Evolutionary conservation across 2,113 vertebrate species (phyloP), one percentile per base, ranked within the genome.

Genomic region (Atrichornis clamosus): DNA sequence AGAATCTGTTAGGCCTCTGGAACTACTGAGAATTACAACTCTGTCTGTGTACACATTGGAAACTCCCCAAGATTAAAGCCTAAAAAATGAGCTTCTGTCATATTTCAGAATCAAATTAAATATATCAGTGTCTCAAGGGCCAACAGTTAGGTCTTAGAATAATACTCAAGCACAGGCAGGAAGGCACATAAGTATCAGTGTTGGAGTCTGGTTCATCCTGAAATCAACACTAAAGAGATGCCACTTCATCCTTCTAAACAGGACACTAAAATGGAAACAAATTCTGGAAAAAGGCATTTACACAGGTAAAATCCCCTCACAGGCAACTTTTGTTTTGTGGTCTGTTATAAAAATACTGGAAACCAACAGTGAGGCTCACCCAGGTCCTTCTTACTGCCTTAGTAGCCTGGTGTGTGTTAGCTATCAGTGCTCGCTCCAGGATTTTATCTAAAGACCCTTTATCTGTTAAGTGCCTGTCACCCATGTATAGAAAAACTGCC

Each of bases 11-110:
- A 90, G 70, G 69, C 33, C 87, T 68, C 63, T 92, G 89, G 49
- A 95, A 90, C 49, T 70, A 84, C 65, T 78, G 69, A 97, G 90
- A 96, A 88, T 94, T 94, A 96, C 41, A 93, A 39, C 76, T 94
- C 89, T 62, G 76, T 46, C 78, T 49, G 85, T 41, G 11, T 37
- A 87, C 28, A 65, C 63, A 21, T 12, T 92, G 89, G 86, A 89
- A 96, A 67, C 35, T 92, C 73, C 91, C 87, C 89, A 90, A 84
- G 74, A 96, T 84, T 90, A 84, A 96, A 91, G 52, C 47, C 83
- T 95, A 44, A 89, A 96, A 97, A 96, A 82, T 79, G 52, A 64
- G 72, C 28, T 70, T 83, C 53, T 72, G 81, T 90, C 88, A 90
- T 70, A 70, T 89, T 95, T 67, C 77, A 89, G 87, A 77, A 87